These are phyloP conservation scores for Cyphomyrus plagiostoma DNA, from an alignment of 2,113 vertebrate species.

Conservation along the genomic window DNA sequence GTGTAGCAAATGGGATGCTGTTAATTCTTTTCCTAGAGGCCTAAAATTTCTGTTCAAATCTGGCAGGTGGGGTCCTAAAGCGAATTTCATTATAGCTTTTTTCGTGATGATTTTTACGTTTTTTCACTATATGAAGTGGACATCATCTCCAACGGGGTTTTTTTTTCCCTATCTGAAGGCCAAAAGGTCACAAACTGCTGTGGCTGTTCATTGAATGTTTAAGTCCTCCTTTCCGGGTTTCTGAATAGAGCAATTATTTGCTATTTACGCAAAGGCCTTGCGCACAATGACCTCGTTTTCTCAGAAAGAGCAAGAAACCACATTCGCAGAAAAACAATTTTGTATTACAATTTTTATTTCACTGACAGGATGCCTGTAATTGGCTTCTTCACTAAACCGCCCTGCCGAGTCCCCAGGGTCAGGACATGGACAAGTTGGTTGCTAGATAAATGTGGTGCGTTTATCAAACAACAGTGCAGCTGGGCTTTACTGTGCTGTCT, in stretches of 20 bases:
- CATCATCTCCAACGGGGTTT: background rate
- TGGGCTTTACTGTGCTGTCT: background rate
- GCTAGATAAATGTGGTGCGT: background rate
- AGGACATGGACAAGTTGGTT: background rate
- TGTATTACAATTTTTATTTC: background rate
- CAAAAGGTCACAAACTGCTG: background rate
- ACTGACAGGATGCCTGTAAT: background rate
- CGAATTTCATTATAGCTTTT: background rate
- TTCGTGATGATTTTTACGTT: background rate
- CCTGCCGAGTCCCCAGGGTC: background rate
- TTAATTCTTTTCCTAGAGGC: background rate
- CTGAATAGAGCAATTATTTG: conserved; percentile 15
- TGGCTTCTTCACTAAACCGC: background rate
- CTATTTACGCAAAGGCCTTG: background rate
- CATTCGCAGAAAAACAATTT: background rate
- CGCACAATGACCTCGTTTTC: conserved; percentile 19
- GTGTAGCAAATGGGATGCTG: background rate
- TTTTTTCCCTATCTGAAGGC: background rate
- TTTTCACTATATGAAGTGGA: background rate
- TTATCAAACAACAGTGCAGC: background rate
- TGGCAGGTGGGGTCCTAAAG: background rate
- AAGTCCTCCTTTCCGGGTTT: background rate
- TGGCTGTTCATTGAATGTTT: background rate
- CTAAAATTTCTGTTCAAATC: background rate
- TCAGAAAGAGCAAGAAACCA: background rate